These are phyloP conservation scores for Aradophagus sp. DNA, from an alignment of 1,140 invertebrate genomes.

Conservation along the genomic window DNA sequence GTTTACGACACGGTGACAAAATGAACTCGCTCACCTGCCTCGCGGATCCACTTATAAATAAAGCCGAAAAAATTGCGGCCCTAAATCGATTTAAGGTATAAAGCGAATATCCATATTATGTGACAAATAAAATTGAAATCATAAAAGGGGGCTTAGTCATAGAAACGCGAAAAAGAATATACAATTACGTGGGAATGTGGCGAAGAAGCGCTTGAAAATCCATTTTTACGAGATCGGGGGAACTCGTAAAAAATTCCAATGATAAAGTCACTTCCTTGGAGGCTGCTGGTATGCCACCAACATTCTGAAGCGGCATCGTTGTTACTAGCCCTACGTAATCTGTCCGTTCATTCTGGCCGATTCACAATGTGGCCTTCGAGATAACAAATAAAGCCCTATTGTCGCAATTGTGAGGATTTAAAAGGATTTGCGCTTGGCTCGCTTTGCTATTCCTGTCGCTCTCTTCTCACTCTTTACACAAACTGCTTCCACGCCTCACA, in stretches of 20 bases:
- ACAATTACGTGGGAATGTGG: constrained; percentile 39
- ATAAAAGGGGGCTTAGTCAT: constrained; percentile 8
- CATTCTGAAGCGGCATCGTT: constrained; percentile 68
- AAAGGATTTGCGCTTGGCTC: constrained; percentile 72
- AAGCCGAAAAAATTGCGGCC: too few species aligned
- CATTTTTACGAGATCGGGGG: constrained; percentile 61
- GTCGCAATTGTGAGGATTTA: constrained; percentile 77
- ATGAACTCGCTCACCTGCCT: too few species aligned
- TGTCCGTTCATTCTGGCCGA: constrained; percentile 75
- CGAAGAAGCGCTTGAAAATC: constrained; percentile 52
- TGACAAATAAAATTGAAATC: constrained; percentile 6
- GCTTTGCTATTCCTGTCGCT: constrained; percentile 51
- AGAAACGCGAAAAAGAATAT: constrained; percentile 45
- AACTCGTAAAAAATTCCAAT: constrained; percentile 68
- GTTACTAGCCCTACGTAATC: constrained; percentile 74
- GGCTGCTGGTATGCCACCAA: constrained; percentile 53
- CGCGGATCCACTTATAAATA: too few species aligned
- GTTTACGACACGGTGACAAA: too few species aligned
- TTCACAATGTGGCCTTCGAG: constrained; percentile 76
- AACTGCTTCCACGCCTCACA: constrained; percentile 46
- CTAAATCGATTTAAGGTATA: too few species aligned
- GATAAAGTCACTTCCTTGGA: constrained; percentile 67
- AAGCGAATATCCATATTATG: constrained; percentile 1
- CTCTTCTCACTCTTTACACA: constrained; percentile 56
- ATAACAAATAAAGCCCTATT: constrained; percentile 77